Evolutionary conservation across 92 coral and sea anemone species (phyloP).

Genomic region (Siderastrea siderea): DNA sequence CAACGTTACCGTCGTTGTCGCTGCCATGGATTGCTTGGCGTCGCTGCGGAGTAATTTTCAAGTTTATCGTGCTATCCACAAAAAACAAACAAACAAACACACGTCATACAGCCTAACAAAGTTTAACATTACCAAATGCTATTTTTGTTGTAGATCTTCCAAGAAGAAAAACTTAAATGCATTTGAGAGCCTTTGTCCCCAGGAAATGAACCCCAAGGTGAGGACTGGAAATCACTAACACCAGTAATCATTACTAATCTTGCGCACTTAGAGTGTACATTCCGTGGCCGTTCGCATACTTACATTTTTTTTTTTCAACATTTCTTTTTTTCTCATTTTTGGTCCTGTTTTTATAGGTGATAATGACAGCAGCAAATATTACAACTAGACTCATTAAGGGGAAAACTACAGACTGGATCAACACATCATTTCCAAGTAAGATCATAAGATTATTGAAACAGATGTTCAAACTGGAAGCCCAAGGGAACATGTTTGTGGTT

Average conservation of each 20-base stretch:
- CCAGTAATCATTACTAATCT: background rate
- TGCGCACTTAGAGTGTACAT: too few relatives aligned
- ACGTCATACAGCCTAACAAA: too few relatives aligned
- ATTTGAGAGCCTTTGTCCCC: slow-evolving; percentile 81
- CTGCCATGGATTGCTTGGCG: too few relatives aligned
- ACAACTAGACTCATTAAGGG: slow-evolving; percentile 80
- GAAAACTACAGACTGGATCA: slow-evolving; percentile 84
- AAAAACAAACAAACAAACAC: too few relatives aligned
- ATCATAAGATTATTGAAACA: background rate
- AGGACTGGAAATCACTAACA: background rate
- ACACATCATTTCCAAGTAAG: slow-evolving; percentile 81
- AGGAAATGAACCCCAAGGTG: slow-evolving; percentile 85
- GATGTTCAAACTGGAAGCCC: background rate
- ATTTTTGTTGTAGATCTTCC: slow-evolving; percentile 46
- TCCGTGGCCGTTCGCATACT: too few relatives aligned
- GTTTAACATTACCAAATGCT: background rate
- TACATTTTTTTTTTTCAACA: too few relatives aligned
- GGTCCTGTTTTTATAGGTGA: slow-evolving; percentile 53
- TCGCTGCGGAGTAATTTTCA: too few relatives aligned
- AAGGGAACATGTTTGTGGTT: background rate
- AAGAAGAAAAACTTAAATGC: slow-evolving; percentile 59
- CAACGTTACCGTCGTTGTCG: too few relatives aligned
- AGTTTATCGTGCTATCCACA: background rate
- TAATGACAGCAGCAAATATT: slow-evolving; percentile 77
- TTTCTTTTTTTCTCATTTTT: too few relatives aligned